Evolutionary conservation across 2,888 invertebrate species (phyloP).

Genomic region (Hedya salicella): DNA sequence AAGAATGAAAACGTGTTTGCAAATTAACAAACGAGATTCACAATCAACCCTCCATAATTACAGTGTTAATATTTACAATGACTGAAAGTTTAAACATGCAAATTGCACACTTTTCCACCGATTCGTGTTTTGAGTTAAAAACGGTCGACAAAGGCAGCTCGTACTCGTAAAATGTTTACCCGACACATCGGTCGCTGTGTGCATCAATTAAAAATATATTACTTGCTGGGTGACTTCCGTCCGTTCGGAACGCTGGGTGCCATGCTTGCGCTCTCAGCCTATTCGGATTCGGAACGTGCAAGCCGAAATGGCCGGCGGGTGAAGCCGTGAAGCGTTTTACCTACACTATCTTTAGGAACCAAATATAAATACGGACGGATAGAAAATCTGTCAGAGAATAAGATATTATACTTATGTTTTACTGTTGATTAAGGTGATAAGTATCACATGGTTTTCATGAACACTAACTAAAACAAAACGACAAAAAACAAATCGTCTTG

Average conservation of each 20-base stretch:
- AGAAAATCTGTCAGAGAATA: too few species aligned
- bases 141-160: slow-evolving; percentile 74
- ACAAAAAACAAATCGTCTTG: too few species aligned
- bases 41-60: slow-evolving; percentile 72
- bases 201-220: slow-evolving; percentile 83
- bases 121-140: slow-evolving; percentile 78
- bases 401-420: too few species aligned
- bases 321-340: not conserved
- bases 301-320: slow-evolving; percentile 11
- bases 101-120: slow-evolving; percentile 80
- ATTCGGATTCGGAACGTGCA: slow-evolving; percentile 20
- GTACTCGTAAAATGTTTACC: slow-evolving; percentile 81
- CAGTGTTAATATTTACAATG: slow-evolving; percentile 73
- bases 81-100: slow-evolving; percentile 73
- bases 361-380: too few species aligned
- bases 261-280: not conserved
- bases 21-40: slow-evolving; percentile 56
- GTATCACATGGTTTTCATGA: too few species aligned
- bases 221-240: slow-evolving; percentile 71
- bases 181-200: slow-evolving; percentile 73
- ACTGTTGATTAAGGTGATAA: too few species aligned
- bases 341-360: too few species aligned
- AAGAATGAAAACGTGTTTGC: slow-evolving; percentile 26
- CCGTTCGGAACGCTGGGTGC: slow-evolving; percentile 55
- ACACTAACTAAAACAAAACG: too few species aligned